These are phyloP conservation scores for Progne subis DNA, from an alignment of 2,113 vertebrate species.

Conservation along the genomic window DNA sequence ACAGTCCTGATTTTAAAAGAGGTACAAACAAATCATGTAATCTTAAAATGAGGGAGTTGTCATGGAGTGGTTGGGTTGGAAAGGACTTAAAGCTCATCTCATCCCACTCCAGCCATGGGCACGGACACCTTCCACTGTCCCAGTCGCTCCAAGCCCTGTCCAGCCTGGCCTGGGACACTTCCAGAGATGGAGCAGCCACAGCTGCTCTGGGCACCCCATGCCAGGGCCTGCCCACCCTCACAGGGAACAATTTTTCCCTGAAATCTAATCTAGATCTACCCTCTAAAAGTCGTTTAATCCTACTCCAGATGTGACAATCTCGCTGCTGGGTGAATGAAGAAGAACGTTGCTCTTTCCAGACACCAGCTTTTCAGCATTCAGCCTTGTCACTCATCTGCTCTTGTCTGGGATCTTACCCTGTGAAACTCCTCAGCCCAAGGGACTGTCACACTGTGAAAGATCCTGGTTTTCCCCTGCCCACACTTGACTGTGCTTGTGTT, in stretches of 20 bases:
- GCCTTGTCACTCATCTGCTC: background rate
- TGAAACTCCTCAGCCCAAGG: background rate
- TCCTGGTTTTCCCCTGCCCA: background rate
- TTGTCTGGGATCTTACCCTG: background rate
- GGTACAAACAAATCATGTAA: background rate
- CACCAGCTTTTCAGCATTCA: background rate
- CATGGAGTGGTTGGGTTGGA: background rate
- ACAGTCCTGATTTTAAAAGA: background rate
- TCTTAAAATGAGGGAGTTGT: background rate
- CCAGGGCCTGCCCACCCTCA: background rate
- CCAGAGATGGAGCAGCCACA: background rate
- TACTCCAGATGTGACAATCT: background rate
- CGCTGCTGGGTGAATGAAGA: background rate
- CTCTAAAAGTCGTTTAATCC: background rate
- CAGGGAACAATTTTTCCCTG: background rate
- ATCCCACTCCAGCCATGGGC: background rate
- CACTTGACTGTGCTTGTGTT: background rate
- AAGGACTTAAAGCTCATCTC: background rate
- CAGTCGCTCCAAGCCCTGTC: rapidly evolving
- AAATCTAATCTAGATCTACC: background rate
- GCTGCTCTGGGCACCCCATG: background rate
- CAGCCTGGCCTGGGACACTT: background rate
- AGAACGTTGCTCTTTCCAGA: background rate
- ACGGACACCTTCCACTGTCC: background rate
- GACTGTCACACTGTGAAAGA: background rate